Evolutionary conservation across 1,140 invertebrate species (phyloP).

Genomic region (Cheumatopsyche charites): DNA sequence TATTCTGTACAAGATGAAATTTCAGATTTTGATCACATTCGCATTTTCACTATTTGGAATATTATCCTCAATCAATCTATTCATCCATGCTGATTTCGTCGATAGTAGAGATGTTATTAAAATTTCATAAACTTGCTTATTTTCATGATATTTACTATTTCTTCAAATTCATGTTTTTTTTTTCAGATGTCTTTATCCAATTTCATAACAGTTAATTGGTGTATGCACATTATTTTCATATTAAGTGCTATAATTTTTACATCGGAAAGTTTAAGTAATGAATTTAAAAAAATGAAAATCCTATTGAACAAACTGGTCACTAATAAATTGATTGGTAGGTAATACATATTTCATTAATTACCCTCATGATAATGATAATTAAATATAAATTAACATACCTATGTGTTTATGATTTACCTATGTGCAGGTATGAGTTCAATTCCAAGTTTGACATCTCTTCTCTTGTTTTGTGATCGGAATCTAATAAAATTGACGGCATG

Average conservation of each 20-base stretch:
- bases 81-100: not conserved
- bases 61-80: not conserved
- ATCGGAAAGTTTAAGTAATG: not conserved
- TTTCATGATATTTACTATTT: no score
- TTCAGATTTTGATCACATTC: not conserved
- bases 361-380: no score
- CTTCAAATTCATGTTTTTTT: not conserved
- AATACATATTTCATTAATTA: no score
- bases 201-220: not conserved
- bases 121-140: no score
- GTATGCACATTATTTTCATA: not conserved
- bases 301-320: not conserved
- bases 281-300: not conserved
- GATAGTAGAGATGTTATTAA: not conserved
- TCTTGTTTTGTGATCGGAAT: not conserved
- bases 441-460: no score
- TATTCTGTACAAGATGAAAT: not conserved
- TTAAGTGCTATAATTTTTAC: not conserved
- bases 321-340: not conserved
- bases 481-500: conserved; percentile 18
- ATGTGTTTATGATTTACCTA: no score
- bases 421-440: no score
- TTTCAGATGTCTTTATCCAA: not conserved
- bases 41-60: not conserved
- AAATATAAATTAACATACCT: no score